Evolutionary conservation across 2,888 invertebrate genomes (phyloP), one percentile per base, ranked within the genome.

Genomic region (Tenthredo notha): DNA sequence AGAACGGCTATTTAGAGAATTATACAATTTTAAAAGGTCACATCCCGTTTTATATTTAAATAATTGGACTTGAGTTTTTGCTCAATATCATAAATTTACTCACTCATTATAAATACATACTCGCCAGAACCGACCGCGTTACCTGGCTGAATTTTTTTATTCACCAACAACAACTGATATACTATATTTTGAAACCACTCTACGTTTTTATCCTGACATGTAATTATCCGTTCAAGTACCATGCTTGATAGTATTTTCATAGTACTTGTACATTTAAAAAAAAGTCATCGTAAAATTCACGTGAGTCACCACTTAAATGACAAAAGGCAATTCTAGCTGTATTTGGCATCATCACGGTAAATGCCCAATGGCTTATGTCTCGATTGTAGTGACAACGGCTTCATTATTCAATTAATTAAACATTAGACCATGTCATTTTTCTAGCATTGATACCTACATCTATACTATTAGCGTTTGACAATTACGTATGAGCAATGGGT

Each of bases 21-120:
- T 33, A 54, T 74, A 74, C 72, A 25, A 43, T 40, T 74, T 74
- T 1, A 12, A 74, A 74, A 29, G 43, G 37, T 43, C 43, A 74
- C 18, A 50, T 77, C 29, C 7, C 77, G n/a, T 33, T 54, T 54
- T 77, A 74, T 77, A 33, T 77, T 50, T n/a, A 33, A 54, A 77
- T 50, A 54, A 15, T 50, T 33, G 12, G 54, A 54, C 29, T 77
- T 40, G 77, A 29, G 54, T 77, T 77, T 77, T 50, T 77, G 10
- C 29, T 54, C 0, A 77, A 77, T 33, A 54, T 54, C 50, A 77
- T 77, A 50, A 54, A 77, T 43, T 74, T 40, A 77, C 25, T 43
- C 47, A 29, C 12, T 29, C 47, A 12, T 74, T 43, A 47, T 25
- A 29, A 75, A 75, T 75, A 72, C 40, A 21, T n/a, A 72, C n/a